A percentile compares a stretch with the other conserved stretches of the same genome.
Conservation (phyloP, 1,140 invertebrate genomes). For the Caerostris extrusa region DNA sequence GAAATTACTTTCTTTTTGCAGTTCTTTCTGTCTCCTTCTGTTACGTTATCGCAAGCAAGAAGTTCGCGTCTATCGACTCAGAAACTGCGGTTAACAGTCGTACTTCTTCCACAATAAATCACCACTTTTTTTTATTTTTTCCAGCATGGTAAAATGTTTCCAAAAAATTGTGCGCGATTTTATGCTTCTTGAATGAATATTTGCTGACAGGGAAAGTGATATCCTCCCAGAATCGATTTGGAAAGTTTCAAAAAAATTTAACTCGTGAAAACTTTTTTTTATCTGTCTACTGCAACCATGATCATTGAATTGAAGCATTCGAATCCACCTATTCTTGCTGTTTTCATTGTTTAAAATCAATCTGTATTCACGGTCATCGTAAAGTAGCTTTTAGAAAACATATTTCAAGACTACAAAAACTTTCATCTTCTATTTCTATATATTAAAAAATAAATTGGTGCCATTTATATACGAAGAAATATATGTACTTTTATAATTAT, state of each 20-base stretch:
- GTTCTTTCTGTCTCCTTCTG: too few relatives aligned
- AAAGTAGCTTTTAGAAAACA: background rate
- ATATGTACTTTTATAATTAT: too few relatives aligned
- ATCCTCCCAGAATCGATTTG: background rate
- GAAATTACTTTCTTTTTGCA: background rate
- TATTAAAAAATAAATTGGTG: background rate
- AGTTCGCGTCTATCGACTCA: background rate
- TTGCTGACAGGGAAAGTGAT: background rate
- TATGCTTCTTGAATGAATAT: background rate
- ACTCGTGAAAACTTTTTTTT: background rate
- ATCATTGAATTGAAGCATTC: background rate
- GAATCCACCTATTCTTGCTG: background rate
- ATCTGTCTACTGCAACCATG: background rate
- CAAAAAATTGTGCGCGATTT: background rate
- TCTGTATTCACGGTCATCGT: background rate
- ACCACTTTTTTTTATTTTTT: background rate
- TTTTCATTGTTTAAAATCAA: background rate
- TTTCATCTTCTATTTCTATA: background rate
- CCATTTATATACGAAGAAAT: too few relatives aligned
- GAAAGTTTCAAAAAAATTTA: background rate
- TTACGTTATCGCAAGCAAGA: background rate
- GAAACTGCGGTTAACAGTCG: background rate
- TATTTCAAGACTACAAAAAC: background rate
- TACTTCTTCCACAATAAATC: background rate
- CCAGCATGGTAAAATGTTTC: background rate